Conservation (phyloP, 2,797 vertebrate genomes). For the Aeoliscus strigatus region DNA sequence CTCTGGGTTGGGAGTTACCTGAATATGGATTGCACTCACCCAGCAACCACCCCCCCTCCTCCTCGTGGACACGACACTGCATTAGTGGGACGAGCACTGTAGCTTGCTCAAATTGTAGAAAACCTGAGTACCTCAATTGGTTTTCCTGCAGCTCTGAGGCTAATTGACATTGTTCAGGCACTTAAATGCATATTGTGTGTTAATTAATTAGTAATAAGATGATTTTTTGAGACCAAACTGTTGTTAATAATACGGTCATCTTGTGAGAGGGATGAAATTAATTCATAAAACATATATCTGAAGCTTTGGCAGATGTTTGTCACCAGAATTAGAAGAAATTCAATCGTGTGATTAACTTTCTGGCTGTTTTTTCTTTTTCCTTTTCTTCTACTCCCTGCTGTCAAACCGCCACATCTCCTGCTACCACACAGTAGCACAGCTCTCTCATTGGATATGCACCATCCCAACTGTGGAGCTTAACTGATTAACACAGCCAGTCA, state of each 20-base stretch:
- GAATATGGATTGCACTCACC: slow-evolving; percentile 61
- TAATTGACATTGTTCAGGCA: slow-evolving; percentile 46
- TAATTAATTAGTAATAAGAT: slow-evolving; percentile 8
- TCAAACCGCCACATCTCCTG: slow-evolving; percentile 28
- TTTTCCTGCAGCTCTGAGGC: slow-evolving; percentile 71
- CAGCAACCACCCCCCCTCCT: slow-evolving; percentile 13
- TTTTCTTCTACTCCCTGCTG: slow-evolving; percentile 19
- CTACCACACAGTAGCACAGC: slow-evolving; percentile 21
- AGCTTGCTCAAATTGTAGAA: slow-evolving; percentile 69
- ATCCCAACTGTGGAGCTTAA: slow-evolving; percentile 43
- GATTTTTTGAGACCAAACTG: too few species aligned
- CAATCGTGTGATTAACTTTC: too few species aligned
- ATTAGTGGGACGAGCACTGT: slow-evolving; percentile 56
- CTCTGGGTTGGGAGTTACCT: slow-evolving; percentile 64
- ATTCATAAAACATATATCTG: too few species aligned
- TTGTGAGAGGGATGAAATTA: too few species aligned
- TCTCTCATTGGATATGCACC: slow-evolving; percentile 35
- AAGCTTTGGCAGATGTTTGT: too few species aligned
- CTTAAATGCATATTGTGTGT: slow-evolving; percentile 64
- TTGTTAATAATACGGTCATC: too few species aligned
- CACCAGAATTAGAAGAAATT: too few species aligned
- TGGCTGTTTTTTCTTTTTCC: too few species aligned
- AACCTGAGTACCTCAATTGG: slow-evolving; percentile 70
- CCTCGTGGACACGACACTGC: slow-evolving; percentile 59
- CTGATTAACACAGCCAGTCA: slow-evolving; percentile 62